Conservation (phyloP, 2,888 invertebrate species). For the Azorinus chamasolen region DNA sequence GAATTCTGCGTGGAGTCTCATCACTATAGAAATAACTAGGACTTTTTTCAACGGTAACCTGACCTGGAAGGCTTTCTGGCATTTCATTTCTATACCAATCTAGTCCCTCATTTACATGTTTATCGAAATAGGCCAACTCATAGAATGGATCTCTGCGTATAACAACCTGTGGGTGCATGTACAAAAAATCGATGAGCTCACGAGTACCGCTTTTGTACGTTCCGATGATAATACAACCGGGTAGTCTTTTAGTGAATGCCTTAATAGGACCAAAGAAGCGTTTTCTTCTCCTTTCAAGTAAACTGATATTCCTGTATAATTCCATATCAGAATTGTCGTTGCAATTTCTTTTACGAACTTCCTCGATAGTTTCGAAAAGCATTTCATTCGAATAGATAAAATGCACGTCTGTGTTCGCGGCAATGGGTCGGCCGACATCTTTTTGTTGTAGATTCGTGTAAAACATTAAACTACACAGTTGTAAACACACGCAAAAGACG, state of each 20-base stretch:
- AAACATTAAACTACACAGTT: too few species aligned
- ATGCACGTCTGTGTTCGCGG: too few species aligned
- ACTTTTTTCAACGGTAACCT: conserved; percentile 98
- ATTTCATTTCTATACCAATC: conserved; percentile 96
- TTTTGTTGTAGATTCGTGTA: too few species aligned
- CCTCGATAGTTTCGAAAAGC: too few species aligned
- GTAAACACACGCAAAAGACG: too few species aligned
- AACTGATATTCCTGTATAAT: too few species aligned
- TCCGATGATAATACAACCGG: conserved; percentile 86
- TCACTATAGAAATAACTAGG: conserved; percentile 98
- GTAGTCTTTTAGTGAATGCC: conserved; percentile 70
- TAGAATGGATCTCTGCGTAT: conserved; percentile 92
- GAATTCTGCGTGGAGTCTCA: conserved; percentile 96
- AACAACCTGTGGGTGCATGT: conserved; percentile 90
- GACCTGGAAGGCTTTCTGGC: conserved; percentile 94
- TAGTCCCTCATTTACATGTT: conserved; percentile 93
- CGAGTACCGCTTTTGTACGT: conserved; percentile 86
- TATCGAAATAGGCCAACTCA: conserved; percentile 99
- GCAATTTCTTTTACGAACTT: too few species aligned
- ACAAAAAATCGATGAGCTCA: conserved; percentile 85
- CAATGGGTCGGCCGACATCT: too few species aligned
- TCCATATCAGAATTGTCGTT: too few species aligned
- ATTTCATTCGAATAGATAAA: too few species aligned
- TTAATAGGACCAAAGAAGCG: neutral
- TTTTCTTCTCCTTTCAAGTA: too few species aligned